Evolutionary conservation across 2,888 invertebrate species (phyloP), one percentile per base, ranked within the genome.

Genomic region (Encarsia formosa): DNA sequence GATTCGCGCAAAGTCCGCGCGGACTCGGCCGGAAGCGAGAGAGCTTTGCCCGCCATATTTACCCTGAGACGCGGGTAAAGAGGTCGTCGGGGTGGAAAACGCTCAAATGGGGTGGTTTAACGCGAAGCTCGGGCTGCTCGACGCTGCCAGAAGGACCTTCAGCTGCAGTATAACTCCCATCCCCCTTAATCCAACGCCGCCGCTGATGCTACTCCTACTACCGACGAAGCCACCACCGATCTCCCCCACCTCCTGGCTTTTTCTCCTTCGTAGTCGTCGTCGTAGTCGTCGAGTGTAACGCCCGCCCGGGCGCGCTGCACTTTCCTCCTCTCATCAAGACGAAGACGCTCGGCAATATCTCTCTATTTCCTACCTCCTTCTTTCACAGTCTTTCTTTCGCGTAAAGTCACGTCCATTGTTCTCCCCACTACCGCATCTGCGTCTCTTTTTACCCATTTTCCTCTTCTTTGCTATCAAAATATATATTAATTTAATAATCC

Each of bases 71-170:
- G 70, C 71, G 69, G 70, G 71, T 65, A 66, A 66, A 70, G 71
- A 73, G 71, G 71, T 73, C 70, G 70, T 65, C 67, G 67, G 73
- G 72, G 69, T 73, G 73, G 73, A 73, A 73, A 73, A 72, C 73
- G 73, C 68, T 72, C 73, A 72, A 73, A 73, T 72, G 71, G 73
- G 73, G 71, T 73, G 73, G 73, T 73, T 73, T 73, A 73, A 71
- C 71, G 71, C 69, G 72, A 71, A 67, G 67, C 70, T 70, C 67
- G 68, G 8, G 11, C 26, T 11, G 8, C 8, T 8, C 26, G 8
- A 26, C 26, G 49, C 26, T 68, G 67, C 66, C 68, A 69, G 70
- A 71, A 70, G 71, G 71, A 71, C 69, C 67, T 67, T 11, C 26
- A 26, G 5, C 26, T 8, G 26, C 26, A 26, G 26, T n/a, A n/a